These are phyloP conservation scores for Acanthoscelides obtectus DNA, from an alignment of 2,888 invertebrate genomes.

Conservation along the genomic window DNA sequence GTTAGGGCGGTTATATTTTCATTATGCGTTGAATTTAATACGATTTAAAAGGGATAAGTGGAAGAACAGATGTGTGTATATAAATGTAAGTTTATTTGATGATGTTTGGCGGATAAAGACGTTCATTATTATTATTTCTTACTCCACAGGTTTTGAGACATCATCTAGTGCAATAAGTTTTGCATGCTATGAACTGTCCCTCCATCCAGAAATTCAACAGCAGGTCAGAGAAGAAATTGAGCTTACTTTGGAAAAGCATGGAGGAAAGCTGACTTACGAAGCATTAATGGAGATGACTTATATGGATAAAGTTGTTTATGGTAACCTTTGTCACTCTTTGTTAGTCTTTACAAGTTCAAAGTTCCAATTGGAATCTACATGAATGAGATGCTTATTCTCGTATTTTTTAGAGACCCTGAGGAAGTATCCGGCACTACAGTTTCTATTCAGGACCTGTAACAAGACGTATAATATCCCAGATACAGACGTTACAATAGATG, in stretches of 20 bases:
- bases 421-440: conserved; percentile 15
- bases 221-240: background rate
- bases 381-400: too few relatives aligned
- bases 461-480: conserved; percentile 16
- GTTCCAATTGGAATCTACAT: too few relatives aligned
- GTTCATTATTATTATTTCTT: too few relatives aligned
- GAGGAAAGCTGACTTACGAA: background rate
- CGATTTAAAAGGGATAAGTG: too few relatives aligned
- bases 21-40: too few relatives aligned
- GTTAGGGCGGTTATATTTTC: too few relatives aligned
- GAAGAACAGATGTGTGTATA: too few relatives aligned
- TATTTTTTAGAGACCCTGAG: conserved; percentile 16
- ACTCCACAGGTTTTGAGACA: background rate
- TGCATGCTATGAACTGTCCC: background rate
- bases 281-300: background rate
- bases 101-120: too few relatives aligned
- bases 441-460: conserved; percentile 12
- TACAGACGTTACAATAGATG: conserved; percentile 11
- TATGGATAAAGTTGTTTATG: background rate
- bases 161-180: background rate
- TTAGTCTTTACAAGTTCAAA: background rate
- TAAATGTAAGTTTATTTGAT: too few relatives aligned
- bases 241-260: background rate
- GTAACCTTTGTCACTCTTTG: background rate
- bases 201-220: background rate